Percentiles rank a stretch among this genome's conserved stretches.
These are phyloP conservation scores for Leptonema lineaticorne DNA, from an alignment of 1,140 invertebrate genomes.

Conservation along the genomic window DNA sequence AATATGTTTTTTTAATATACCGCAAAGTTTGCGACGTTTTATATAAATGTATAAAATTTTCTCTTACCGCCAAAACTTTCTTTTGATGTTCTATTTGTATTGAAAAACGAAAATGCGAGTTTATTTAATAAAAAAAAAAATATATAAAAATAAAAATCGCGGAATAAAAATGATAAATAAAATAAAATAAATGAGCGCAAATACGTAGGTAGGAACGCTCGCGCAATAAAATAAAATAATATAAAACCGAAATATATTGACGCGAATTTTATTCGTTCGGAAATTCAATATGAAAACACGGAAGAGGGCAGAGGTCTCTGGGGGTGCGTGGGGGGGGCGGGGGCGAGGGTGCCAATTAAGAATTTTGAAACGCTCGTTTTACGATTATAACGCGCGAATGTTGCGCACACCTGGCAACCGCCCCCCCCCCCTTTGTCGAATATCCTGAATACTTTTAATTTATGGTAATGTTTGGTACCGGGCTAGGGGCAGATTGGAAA, in stretches of 20 bases:
- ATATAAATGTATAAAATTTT: no score
- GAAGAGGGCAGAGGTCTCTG: background rate
- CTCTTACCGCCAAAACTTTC: no score
- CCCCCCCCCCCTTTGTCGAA: background rate
- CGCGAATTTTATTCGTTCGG: background rate
- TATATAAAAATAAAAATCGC: no score
- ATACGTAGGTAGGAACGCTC: no score
- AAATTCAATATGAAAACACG: slow-evolving; percentile 2
- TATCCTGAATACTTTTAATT: slow-evolving; percentile 15
- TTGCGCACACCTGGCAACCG: slow-evolving; percentile 3
- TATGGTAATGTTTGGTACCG: slow-evolving; percentile 14
- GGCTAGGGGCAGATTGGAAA: slow-evolving; percentile 18
- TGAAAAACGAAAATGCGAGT: no score
- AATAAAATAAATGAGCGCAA: background rate
- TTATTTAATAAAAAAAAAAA: no score
- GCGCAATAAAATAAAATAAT: no score
- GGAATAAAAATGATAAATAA: background rate
- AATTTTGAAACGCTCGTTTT: slow-evolving; percentile 15
- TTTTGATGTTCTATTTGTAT: no score
- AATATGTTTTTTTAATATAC: no score
- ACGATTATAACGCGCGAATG: slow-evolving; percentile 19
- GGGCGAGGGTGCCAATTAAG: background rate
- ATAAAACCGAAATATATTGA: background rate
- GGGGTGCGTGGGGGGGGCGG: background rate
- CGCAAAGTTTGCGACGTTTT: no score